Evolutionary conservation across 2,113 vertebrate species (phyloP).

Genomic region (Mustela nigripes): DNA sequence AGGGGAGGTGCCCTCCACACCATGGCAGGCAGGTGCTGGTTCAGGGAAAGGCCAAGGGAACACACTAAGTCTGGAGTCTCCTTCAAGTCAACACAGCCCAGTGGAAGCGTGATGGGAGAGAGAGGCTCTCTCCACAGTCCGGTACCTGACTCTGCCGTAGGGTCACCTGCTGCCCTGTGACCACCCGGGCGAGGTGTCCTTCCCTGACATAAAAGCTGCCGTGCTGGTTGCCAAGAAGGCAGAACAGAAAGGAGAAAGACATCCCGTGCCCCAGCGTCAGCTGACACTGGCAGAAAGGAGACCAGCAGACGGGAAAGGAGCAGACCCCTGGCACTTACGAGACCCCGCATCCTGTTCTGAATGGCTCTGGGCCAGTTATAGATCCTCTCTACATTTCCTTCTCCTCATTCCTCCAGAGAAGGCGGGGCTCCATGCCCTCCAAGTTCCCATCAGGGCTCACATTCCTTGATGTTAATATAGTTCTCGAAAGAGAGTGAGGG

Average conservation of each 20-base stretch:
- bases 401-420: neutral
- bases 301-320: neutral
- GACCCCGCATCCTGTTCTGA: neutral
- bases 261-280: neutral
- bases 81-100: neutral
- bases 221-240: neutral
- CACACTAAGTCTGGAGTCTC: neutral
- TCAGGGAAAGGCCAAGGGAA: neutral
- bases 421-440: rapidly evolving
- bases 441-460: neutral
- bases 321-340: neutral
- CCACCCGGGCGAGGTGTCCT: neutral
- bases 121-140: neutral
- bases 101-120: rapidly evolving
- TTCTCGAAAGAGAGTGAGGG: neutral
- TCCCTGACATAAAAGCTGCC: neutral
- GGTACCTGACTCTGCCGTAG: neutral
- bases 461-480: neutral
- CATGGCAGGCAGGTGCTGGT: neutral
- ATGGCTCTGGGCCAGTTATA: neutral
- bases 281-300: neutral
- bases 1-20: neutral
- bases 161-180: neutral
- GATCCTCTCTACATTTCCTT: neutral
- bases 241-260: neutral